Percentiles rank a stretch among this genome's conserved stretches.
Conservation (phyloP, 1,140 invertebrate species). For the Wasmannia auropunctata region DNA sequence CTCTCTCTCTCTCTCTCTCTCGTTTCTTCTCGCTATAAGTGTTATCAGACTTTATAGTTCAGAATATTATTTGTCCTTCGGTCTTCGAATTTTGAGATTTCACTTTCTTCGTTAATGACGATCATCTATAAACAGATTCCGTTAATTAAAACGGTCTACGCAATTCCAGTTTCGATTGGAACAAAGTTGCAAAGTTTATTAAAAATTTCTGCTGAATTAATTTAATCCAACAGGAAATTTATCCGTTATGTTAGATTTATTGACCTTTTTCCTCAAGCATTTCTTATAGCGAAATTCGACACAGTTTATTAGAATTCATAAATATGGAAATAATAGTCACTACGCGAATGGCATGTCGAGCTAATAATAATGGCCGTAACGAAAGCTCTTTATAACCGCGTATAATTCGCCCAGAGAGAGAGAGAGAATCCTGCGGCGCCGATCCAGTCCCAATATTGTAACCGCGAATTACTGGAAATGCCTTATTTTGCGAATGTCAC, state of each 20-base stretch:
- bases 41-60: background rate
- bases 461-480: constrained; percentile 70
- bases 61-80: constrained; percentile 20
- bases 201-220: background rate
- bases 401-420: constrained; percentile 4
- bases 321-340: constrained; percentile 29
- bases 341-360: constrained; percentile 53
- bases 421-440: constrained; percentile 9
- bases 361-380: constrained; percentile 46
- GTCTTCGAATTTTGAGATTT: background rate
- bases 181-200: background rate
- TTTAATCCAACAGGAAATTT: constrained; percentile 29
- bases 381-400: constrained; percentile 57
- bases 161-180: background rate
- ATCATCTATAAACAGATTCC: constrained; percentile 22
- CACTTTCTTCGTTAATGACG: constrained; percentile 23
- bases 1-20: constrained; percentile 26
- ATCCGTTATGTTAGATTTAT: constrained; percentile 9
- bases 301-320: background rate
- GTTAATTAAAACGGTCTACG: constrained; percentile 21
- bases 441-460: constrained; percentile 64
- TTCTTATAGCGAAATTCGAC: constrained; percentile 32
- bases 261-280: background rate
- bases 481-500: constrained; percentile 62
- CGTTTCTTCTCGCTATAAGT: background rate